Evolutionary conservation across 1,140 invertebrate species (phyloP).

Genomic region (Holcopasites calliopsidis): DNA sequence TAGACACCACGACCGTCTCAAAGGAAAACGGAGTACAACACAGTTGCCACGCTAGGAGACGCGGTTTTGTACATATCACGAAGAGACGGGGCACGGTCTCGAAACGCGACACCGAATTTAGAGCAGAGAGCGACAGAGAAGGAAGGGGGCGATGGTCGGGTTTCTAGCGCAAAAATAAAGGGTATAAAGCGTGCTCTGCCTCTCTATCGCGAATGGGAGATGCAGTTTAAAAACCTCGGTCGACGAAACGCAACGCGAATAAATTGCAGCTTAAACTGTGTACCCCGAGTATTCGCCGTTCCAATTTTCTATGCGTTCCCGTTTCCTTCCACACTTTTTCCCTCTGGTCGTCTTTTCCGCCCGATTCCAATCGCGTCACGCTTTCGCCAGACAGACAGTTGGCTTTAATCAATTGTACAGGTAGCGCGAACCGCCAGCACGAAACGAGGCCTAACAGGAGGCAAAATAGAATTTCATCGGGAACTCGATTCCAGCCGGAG

Average conservation of each 20-base stretch:
- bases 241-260: not conserved
- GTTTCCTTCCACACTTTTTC: not conserved
- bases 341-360: not conserved
- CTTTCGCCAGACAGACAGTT: not conserved
- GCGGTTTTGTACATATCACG: not conserved
- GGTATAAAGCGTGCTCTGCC: not conserved
- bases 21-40: slow-evolving; percentile 49
- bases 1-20: slow-evolving; percentile 39
- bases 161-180: not conserved
- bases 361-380: not conserved
- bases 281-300: not conserved
- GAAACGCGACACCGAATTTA: slow-evolving; percentile 13
- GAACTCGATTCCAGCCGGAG: slow-evolving; percentile 54
- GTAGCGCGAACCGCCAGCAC: not conserved
- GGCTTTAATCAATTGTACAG: not conserved
- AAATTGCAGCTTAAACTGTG: not conserved
- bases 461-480: slow-evolving; percentile 58
- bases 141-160: not conserved
- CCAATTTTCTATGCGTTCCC: not conserved
- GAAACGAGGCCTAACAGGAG: slow-evolving; percentile 17
- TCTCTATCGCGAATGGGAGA: not conserved
- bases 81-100: not conserved
- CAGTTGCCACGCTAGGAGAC: slow-evolving; percentile 28
- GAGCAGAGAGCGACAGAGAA: not conserved
- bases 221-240: not conserved